Evolutionary conservation across 37 sponge, comb jelly and placozoan genomes (phyloP).

Genomic region (Lycopodina hypogea): DNA sequence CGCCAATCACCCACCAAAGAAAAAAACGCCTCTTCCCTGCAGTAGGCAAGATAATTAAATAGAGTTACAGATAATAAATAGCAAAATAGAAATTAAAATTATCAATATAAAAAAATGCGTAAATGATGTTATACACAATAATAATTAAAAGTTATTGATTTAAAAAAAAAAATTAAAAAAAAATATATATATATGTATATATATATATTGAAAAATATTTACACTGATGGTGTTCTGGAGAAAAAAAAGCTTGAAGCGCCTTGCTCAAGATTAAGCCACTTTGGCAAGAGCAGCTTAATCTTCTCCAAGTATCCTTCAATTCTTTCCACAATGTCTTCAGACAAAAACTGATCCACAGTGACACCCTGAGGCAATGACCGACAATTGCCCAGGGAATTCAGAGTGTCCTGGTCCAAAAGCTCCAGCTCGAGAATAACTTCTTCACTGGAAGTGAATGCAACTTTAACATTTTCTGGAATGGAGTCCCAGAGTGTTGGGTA

Average conservation of each 20-base stretch:
- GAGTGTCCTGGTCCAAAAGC: constrained; percentile 17
- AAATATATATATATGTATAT: background rate
- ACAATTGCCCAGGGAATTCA: background rate
- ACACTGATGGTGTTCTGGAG: too few species aligned
- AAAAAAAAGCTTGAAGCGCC: too few species aligned
- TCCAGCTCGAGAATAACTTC: constrained; percentile 42
- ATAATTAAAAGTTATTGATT: background rate
- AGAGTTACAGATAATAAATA: background rate
- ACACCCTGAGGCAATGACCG: constrained; percentile 19
- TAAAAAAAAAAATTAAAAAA: background rate
- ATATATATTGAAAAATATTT: background rate
- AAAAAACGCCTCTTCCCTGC: constrained; percentile 12
- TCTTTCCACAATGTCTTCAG: background rate
- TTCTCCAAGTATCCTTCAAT: background rate
- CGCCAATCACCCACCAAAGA: constrained; percentile 45
- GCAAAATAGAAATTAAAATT: background rate
- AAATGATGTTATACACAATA: background rate
- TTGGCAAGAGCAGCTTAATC: too few species aligned
- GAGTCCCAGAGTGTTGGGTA: constrained; percentile 53
- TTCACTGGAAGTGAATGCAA: constrained; percentile 37
- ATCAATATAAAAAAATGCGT: background rate
- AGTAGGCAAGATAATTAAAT: background rate
- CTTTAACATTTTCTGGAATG: constrained; percentile 59
- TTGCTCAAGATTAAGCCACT: too few species aligned
- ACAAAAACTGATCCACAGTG: constrained; percentile 20